Evolutionary conservation across 2,888 invertebrate species (phyloP), one percentile per base, ranked within the genome.

Genomic region (Silvanus unidentatus): DNA sequence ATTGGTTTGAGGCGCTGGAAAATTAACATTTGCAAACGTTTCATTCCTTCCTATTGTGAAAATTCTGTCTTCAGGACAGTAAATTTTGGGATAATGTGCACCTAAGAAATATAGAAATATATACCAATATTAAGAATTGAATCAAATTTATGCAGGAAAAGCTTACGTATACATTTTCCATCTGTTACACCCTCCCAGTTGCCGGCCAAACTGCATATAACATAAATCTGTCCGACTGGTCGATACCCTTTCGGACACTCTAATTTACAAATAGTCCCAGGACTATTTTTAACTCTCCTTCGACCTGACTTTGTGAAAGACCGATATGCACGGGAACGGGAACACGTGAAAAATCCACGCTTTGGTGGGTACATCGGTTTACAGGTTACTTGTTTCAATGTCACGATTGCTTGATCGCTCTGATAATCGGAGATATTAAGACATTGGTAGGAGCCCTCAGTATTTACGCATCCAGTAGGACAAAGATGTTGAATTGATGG

Each of bases 391-490:
- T 59, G 52, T 9, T 35, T 35, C 9, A 35, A 12, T 8, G 11
- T 11, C 40, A 48, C 43, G 9, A 47, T 39, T 8, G 57, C 53
- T 40, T 57, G 53, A 28, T 60, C 62, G 40, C 47, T 58, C 47
- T 61, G 58, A 34, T 53, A 41, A n/a, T 54, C 52, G 5, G 42
- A 39, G 12, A 40, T 30, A 28, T 57, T 50, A 10, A 54, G 62
- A 53, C 79, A 79, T 13, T 64, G 64, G 65, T 78, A 85, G 1
- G 81, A 77, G n/a, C 85, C 85, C 2, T 73, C 73, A 0, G 76
- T 77, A 63, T 86, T 86, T 50, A 79, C 71, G 65, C 85, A 86
- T n/a, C n/a, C n/a, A 49, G 67, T 63, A 2, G 65, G 61, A 49
- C 82, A 73, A 49, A 64, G 47, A 29, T 60, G 47, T 1, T 61